Evolutionary conservation across 2,888 invertebrate genomes (phyloP).

Genomic region (Amiota mariae): DNA sequence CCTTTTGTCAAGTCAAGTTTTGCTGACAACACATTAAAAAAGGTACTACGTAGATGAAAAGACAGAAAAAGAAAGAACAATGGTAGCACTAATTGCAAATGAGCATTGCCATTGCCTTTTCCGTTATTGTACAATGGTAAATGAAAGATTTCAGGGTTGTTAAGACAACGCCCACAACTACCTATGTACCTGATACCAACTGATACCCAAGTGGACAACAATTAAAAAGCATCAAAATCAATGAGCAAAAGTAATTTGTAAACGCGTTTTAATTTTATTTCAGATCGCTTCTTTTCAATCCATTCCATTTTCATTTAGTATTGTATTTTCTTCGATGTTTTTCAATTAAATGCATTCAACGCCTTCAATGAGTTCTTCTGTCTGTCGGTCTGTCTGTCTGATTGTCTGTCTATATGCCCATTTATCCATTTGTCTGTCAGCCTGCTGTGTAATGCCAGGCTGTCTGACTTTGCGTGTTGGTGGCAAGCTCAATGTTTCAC

Average conservation of each 20-base stretch:
- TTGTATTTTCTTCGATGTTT: constrained; percentile 4
- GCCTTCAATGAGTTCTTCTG: neutral
- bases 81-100: constrained; percentile 14
- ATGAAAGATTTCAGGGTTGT: too few species aligned
- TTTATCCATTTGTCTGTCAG: too few species aligned
- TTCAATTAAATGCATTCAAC: constrained; percentile 24
- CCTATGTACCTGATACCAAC: neutral
- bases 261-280: neutral
- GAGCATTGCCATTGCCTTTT: neutral
- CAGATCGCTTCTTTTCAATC: too few species aligned
- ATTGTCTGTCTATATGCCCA: neutral
- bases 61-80: neutral
- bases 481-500: constrained; percentile 1
- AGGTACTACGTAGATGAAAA: too few species aligned
- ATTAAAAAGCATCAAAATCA: constrained; percentile 12
- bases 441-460: neutral
- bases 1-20: too few species aligned
- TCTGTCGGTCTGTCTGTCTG: neutral
- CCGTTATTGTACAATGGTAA: too few species aligned
- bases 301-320: too few species aligned
- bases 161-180: neutral
- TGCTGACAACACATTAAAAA: too few species aligned
- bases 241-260: constrained; percentile 8
- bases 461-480: neutral
- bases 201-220: constrained; percentile 2